Conservation (phyloP, 1,140 invertebrate genomes). For the Lamellibrachia luymesi region DNA sequence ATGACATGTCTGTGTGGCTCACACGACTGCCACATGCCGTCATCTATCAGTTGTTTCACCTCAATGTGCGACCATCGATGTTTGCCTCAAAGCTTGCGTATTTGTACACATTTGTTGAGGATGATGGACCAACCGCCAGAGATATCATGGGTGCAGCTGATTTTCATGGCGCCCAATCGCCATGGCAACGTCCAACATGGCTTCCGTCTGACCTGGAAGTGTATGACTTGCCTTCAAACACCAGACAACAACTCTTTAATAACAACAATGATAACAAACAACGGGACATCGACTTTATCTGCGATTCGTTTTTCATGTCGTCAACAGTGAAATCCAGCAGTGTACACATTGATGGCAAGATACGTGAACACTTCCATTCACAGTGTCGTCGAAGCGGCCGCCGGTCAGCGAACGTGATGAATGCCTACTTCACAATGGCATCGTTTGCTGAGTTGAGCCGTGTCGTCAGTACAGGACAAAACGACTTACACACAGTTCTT, state of each 20-base stretch:
- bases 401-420: constrained; percentile 14
- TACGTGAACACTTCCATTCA: background rate
- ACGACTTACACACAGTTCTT: constrained; percentile 13
- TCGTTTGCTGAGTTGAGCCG: constrained; percentile 28
- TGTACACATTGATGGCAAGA: constrained; percentile 7
- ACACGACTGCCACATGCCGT: constrained; percentile 28
- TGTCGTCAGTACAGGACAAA: constrained; percentile 15
- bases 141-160: constrained; percentile 30
- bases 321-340: constrained; percentile 8
- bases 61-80: constrained; percentile 32
- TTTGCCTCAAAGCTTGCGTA: constrained; percentile 30
- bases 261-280: background rate
- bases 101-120: constrained; percentile 33
- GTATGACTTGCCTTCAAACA: background rate
- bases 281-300: background rate
- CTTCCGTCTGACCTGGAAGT: constrained; percentile 29
- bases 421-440: constrained; percentile 27
- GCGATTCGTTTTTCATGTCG: background rate
- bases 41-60: constrained; percentile 33
- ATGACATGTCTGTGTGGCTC: constrained; percentile 35
- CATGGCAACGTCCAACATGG: constrained; percentile 37
- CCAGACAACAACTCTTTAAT: background rate
- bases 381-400: background rate
- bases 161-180: constrained; percentile 31
- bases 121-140: constrained; percentile 30